Evolutionary conservation across 2,113 vertebrate genomes (phyloP).

Genomic region (Daubentonia madagascariensis): DNA sequence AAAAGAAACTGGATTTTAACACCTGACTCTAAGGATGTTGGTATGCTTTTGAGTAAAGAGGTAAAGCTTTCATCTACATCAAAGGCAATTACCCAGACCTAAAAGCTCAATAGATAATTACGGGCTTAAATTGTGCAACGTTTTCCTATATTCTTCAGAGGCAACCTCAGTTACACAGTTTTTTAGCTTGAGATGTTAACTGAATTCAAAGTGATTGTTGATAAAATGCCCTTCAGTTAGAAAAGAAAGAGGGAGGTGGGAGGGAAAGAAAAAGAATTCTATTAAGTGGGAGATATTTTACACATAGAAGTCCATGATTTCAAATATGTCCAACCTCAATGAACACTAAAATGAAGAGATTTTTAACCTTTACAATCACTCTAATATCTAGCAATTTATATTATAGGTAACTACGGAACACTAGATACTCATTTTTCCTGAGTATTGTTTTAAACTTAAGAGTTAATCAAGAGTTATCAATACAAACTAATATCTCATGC

Average conservation of each 20-base stretch:
- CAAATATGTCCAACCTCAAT: neutral
- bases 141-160: neutral
- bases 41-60: neutral
- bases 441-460: slow-evolving; percentile 15
- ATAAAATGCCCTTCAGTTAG: neutral
- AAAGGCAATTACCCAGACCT: neutral
- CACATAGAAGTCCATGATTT: neutral
- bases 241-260: neutral
- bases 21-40: neutral
- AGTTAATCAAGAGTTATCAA: slow-evolving; percentile 6
- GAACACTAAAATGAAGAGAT: slow-evolving; percentile 16
- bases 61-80: neutral
- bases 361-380: neutral
- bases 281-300: neutral
- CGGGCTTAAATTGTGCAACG: neutral
- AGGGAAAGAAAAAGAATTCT: neutral
- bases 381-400: slow-evolving; percentile 13
- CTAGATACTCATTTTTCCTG: slow-evolving; percentile 29
- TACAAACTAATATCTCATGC: neutral
- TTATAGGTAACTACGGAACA: neutral
- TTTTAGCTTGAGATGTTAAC: neutral
- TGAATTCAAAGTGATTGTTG: neutral
- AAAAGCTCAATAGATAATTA: neutral
- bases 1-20: slow-evolving; percentile 25
- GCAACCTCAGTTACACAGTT: neutral